Percentiles rank a stretch among this genome's conserved stretches.
These are phyloP conservation scores for Cheilosia vulpina DNA, from an alignment of 2,888 invertebrate species.

Conservation along the genomic window DNA sequence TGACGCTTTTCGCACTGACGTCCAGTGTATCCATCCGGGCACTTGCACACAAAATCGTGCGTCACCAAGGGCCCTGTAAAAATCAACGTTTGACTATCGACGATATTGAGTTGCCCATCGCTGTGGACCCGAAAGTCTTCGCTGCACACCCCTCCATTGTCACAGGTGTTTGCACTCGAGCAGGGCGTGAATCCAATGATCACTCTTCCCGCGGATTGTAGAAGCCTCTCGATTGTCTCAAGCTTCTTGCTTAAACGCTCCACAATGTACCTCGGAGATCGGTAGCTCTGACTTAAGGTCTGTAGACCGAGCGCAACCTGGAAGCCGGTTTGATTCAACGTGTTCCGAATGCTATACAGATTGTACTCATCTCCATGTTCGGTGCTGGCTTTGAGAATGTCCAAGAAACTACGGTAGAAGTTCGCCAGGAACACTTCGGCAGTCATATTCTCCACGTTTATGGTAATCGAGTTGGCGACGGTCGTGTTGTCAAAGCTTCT, in stretches of 20 bases:
- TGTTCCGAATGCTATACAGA: slow-evolving; percentile 90
- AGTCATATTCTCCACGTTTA: slow-evolving; percentile 89
- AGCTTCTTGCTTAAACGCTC: slow-evolving; percentile 88
- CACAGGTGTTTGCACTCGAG: slow-evolving; percentile 87
- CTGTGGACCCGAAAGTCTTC: slow-evolving; percentile 89
- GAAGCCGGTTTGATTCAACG: slow-evolving; percentile 83
- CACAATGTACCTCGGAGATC: slow-evolving; percentile 87
- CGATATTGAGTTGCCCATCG: slow-evolving; percentile 85
- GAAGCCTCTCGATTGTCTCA: slow-evolving; percentile 86
- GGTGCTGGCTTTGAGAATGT: slow-evolving; percentile 88
- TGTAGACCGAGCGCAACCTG: slow-evolving; percentile 90
- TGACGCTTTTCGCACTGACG: slow-evolving; percentile 92
- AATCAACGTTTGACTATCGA: slow-evolving; percentile 91
- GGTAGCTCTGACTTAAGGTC: slow-evolving; percentile 85
- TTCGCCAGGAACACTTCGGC: slow-evolving; percentile 90
- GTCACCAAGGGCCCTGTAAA: slow-evolving; percentile 92
- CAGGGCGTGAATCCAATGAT: slow-evolving; percentile 92
- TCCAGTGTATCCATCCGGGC: slow-evolving; percentile 93
- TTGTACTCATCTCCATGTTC: slow-evolving; percentile 87
- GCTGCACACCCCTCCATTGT: slow-evolving; percentile 91
- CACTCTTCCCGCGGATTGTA: slow-evolving; percentile 85
- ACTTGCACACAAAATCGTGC: slow-evolving; percentile 91
- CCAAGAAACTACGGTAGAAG: slow-evolving; percentile 90
- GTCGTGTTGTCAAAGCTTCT: slow-evolving; percentile 91
- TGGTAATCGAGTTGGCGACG: slow-evolving; percentile 91